Conservation (phyloP, 2,113 vertebrate species). For the Morphnarchus princeps region DNA sequence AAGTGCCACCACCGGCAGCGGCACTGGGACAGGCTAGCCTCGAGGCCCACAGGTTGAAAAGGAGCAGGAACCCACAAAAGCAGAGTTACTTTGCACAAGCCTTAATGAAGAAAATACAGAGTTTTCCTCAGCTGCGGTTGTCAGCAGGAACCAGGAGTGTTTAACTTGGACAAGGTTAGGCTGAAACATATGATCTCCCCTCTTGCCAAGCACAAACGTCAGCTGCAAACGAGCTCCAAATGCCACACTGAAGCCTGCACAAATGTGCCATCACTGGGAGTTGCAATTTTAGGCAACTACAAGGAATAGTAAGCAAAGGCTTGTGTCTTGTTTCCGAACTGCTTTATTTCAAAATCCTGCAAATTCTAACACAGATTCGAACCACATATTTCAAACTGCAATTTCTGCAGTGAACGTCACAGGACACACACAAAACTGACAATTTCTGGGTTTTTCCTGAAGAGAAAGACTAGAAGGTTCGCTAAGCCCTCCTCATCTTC, state of each 20-base stretch:
- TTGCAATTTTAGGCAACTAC: neutral
- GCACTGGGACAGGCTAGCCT: neutral
- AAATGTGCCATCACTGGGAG: neutral
- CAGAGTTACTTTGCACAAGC: neutral
- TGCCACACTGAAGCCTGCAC: fast-evolving
- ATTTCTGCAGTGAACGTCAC: neutral
- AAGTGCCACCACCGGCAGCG: neutral
- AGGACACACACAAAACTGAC: neutral
- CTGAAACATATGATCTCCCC: neutral
- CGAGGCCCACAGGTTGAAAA: neutral
- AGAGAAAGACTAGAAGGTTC: neutral
- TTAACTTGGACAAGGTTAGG: neutral
- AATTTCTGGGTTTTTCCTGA: neutral
- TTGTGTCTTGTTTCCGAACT: neutral
- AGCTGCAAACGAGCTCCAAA: neutral
- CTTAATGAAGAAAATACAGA: neutral
- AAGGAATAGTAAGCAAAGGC: neutral
- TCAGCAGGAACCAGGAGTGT: neutral
- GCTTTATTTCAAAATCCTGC: neutral
- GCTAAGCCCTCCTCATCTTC: neutral
- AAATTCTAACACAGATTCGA: neutral
- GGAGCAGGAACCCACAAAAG: neutral
- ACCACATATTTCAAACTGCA: neutral
- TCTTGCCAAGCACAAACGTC: neutral
- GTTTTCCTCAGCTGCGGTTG: neutral